Evolutionary conservation across 1,140 invertebrate species (phyloP).

Genomic region (Chrysomallon squamiferum): DNA sequence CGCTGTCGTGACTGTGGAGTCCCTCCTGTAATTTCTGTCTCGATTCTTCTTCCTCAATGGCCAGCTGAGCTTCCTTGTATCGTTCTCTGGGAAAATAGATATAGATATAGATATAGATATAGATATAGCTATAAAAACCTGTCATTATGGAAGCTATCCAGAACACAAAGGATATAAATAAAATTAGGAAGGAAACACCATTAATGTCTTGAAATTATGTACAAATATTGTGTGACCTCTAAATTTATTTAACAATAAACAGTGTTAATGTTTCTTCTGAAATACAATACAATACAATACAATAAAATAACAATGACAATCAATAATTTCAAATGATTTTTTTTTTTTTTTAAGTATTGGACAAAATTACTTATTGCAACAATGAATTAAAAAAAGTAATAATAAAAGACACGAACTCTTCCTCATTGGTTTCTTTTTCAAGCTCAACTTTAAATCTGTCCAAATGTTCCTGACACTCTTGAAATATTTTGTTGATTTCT

Average conservation of each 20-base stretch:
- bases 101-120: background rate
- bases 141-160: no score
- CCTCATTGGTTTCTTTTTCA: conserved; percentile 21
- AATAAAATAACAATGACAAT: no score
- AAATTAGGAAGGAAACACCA: background rate
- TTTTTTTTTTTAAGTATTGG: background rate
- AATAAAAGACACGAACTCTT: no score
- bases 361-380: background rate
- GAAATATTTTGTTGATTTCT: conserved; percentile 38
- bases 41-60: conserved; percentile 2
- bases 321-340: background rate
- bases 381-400: no score
- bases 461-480: conserved; percentile 29
- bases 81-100: conserved; percentile 7
- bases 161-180: background rate
- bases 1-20: conserved; percentile 27
- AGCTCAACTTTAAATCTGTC: conserved; percentile 25
- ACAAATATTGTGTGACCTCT: background rate
- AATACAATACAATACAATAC: no score
- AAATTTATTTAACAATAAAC: background rate
- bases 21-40: conserved; percentile 4
- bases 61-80: conserved; percentile 21
- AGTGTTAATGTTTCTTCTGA: background rate
- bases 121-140: no score
- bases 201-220: background rate